Percentiles rank a stretch among this genome's conserved stretches.
These are phyloP conservation scores for Dunckerocampus dactyliophorus DNA, from an alignment of 2,113 vertebrate species.

Conservation along the genomic window DNA sequence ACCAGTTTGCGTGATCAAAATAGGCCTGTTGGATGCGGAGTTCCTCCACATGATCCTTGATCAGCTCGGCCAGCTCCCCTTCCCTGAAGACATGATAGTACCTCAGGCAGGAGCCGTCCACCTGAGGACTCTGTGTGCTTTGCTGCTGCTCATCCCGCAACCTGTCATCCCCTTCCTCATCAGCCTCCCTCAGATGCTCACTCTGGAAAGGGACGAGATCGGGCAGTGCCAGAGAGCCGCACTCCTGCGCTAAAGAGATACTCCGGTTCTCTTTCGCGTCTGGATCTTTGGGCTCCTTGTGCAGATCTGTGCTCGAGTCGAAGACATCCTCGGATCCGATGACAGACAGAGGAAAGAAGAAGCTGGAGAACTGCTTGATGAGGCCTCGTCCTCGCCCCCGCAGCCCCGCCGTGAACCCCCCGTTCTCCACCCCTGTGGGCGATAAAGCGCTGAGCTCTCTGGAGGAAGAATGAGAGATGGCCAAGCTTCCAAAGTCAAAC, in stretches of 20 bases:
- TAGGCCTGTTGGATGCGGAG: conserved; percentile 67
- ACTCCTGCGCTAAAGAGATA: conserved; percentile 49
- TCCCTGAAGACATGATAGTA: conserved; percentile 75
- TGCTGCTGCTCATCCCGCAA: conserved; percentile 28
- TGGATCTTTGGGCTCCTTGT: conserved; percentile 31
- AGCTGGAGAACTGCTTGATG: conserved; percentile 63
- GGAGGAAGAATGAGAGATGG: conserved; percentile 55
- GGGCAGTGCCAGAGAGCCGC: conserved; percentile 67
- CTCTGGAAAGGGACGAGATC: conserved; percentile 72
- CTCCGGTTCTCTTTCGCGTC: conserved; percentile 8
- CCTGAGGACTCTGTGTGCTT: conserved; percentile 41
- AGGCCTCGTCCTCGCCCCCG: conserved; percentile 42
- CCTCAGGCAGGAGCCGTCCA: conserved; percentile 58
- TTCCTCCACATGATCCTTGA: conserved; percentile 61
- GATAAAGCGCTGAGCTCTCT: conserved; percentile 63
- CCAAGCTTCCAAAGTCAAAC: conserved; percentile 63
- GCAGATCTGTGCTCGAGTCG: conserved; percentile 54
- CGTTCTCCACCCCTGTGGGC: conserved; percentile 44
- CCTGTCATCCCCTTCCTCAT: conserved; percentile 21
- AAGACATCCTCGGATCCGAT: conserved; percentile 71
- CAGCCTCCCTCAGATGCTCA: conserved; percentile 34
- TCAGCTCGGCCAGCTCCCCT: conserved; percentile 66
- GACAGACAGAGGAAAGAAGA: conserved; percentile 65
- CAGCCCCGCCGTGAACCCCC: conserved; percentile 24
- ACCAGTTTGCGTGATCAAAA: conserved; percentile 74